Evolutionary conservation across 2,113 vertebrate genomes (phyloP).

Genomic region (Oryzias celebensis): DNA sequence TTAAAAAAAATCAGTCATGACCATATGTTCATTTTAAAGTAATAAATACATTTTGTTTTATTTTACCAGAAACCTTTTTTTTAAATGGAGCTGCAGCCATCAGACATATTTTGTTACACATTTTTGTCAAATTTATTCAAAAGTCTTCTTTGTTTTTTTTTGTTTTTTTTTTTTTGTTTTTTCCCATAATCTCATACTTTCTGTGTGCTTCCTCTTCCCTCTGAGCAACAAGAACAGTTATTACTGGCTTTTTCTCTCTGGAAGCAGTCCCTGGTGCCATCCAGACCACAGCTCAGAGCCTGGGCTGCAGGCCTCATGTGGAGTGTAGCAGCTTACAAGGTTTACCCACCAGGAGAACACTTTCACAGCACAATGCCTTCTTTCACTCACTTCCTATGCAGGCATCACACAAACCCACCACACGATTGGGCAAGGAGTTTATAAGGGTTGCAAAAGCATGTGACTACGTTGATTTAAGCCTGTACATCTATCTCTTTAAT

Average conservation of each 20-base stretch:
- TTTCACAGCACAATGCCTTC: slow-evolving; percentile 73
- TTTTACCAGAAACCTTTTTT: too few species aligned
- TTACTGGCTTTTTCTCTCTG: slow-evolving; percentile 48
- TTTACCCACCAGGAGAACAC: slow-evolving; percentile 65
- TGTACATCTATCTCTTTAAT: slow-evolving; percentile 42
- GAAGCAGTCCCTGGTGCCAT: slow-evolving; percentile 52
- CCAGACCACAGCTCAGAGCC: slow-evolving; percentile 59
- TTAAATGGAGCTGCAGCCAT: not conserved
- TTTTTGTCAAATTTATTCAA: not conserved
- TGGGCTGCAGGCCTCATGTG: slow-evolving; percentile 60
- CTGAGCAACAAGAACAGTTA: slow-evolving; percentile 28
- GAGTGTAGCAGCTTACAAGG: slow-evolving; percentile 67
- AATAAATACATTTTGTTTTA: too few species aligned
- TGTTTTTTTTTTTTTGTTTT: not conserved
- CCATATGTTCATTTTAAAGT: too few species aligned
- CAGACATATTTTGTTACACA: not conserved
- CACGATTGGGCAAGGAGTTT: slow-evolving; percentile 56
- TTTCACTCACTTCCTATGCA: slow-evolving; percentile 63
- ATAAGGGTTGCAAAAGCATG: slow-evolving; percentile 20
- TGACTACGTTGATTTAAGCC: slow-evolving; percentile 1
- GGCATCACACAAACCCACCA: slow-evolving; percentile 58
- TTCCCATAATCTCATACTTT: slow-evolving; percentile 23
- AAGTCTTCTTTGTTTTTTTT: not conserved
- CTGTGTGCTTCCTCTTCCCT: slow-evolving; percentile 25
- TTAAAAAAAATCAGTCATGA: too few species aligned